Evolutionary conservation across 2,113 vertebrate species (phyloP).

Genomic region (Pteronura brasiliensis): DNA sequence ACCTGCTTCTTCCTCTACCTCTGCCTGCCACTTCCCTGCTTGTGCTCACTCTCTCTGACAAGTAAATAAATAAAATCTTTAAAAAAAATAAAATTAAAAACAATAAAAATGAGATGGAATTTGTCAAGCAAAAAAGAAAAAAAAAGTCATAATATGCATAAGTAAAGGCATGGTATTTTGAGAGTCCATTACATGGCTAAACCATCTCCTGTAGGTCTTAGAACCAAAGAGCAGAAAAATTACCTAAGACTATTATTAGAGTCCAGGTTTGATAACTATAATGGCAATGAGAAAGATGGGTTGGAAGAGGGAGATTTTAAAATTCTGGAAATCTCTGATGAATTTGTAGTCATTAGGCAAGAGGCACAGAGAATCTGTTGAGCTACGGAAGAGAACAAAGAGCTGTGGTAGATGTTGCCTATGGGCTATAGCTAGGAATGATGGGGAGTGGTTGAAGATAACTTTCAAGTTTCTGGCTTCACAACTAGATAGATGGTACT

Average conservation of each 20-base stretch:
- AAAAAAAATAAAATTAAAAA: neutral
- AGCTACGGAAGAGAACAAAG: neutral
- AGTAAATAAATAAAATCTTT: neutral
- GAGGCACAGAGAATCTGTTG: neutral
- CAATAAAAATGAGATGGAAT: neutral
- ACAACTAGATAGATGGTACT: neutral
- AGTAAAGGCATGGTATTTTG: slow-evolving; percentile 24
- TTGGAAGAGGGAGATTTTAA: neutral
- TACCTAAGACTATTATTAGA: neutral
- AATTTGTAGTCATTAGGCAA: neutral
- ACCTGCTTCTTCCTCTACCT: neutral
- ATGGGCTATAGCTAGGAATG: neutral
- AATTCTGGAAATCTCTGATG: neutral
- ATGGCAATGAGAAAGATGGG: neutral
- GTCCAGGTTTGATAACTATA: neutral
- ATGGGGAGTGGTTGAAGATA: neutral
- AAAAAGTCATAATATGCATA: neutral
- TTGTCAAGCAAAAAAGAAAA: neutral
- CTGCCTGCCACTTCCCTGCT: neutral
- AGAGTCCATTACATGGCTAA: neutral
- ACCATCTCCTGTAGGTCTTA: neutral
- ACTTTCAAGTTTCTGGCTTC: neutral
- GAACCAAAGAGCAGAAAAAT: slow-evolving; percentile 10
- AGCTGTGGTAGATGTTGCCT: neutral
- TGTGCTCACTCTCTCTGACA: neutral